Base-by-base conservation (phyloP, 2,113 vertebrate genomes). In the Leucopsar rothschildi region DNA sequence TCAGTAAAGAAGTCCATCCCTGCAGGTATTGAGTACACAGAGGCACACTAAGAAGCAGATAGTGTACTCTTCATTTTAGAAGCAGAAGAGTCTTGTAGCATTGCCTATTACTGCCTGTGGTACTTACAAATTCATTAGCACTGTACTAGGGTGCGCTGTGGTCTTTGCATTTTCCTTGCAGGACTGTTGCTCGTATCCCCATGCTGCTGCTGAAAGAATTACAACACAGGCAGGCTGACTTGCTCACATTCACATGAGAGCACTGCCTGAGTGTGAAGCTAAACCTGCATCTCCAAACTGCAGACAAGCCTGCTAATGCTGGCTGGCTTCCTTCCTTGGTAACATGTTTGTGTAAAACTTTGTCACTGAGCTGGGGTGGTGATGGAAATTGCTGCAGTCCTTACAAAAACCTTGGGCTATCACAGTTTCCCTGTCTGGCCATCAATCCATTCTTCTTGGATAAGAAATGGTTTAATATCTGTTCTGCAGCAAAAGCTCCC, bases 111-210 rank as follows among this genome's bases (percentile, higher is more conserved):
- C 28, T 72, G 35, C 35, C 44, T 63, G 24, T 52, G 21, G n/a
- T 31, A 68, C 28, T 65, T 49, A 28, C 5, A n/a, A 4, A 55
- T 8, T 42, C n/a, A 40, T 73, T 15, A 59, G 39, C n/a, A 19
- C 2, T 42, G 28, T 7, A 40, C 9, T 42, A 15, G 49, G 71
- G 47, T 1, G 1, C 20, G 39, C 49, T 42, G n/a, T n/a, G 11
- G 4, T 84, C 31, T 44, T 71, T 78, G 19, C 14, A 15, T n/a
- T 27, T n/a, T 64, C 49, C 44, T 60, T 68, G 20, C 16, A 23
- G 0, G 1, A 31, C 40, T 59, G 25, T 39, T 63, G 60, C 24
- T 68, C 0, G 0, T 47, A 79, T 39, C 12, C 4, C 27, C 56
- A 11, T 2, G 17, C 18, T 55, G 19, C 15, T 15, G 23, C 19